Percentiles rank a stretch among this genome's conserved stretches.
Evolutionary conservation across 2,113 vertebrate species (phyloP).

Genomic region (Thymallus thymallus): DNA sequence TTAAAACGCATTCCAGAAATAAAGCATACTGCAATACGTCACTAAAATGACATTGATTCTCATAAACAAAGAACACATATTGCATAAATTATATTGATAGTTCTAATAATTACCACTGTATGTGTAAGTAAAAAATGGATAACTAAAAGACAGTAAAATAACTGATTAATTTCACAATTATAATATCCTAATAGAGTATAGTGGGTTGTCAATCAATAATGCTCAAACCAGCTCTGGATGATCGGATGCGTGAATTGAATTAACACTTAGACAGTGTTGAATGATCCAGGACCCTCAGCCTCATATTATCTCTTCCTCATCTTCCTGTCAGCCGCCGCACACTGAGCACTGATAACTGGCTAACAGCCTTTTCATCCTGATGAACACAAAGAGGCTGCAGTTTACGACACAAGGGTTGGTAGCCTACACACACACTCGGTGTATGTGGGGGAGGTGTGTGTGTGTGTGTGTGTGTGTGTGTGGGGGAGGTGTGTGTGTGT

Average conservation of each 20-base stretch:
- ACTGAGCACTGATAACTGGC: conserved; percentile 4
- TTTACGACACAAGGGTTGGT: neutral
- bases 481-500: neutral
- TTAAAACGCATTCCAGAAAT: too few relatives aligned
- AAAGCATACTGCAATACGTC: too few relatives aligned
- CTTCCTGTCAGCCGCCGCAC: neutral
- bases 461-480: neutral
- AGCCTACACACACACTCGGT: too few relatives aligned
- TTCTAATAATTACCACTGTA: too few relatives aligned
- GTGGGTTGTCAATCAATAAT: neutral
- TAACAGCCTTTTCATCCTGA: conserved; percentile 6
- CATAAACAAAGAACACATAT: too few relatives aligned
- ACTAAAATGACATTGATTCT: too few relatives aligned
- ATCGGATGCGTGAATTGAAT: neutral
- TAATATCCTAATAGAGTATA: neutral
- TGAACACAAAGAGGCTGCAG: neutral
- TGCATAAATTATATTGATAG: too few relatives aligned
- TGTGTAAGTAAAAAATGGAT: too few relatives aligned
- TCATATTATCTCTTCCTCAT: conserved; percentile 1
- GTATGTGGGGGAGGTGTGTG: neutral
- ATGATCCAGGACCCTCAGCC: conserved; percentile 2
- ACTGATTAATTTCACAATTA: neutral
- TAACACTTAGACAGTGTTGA: neutral
- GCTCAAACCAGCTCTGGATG: neutral
- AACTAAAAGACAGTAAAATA: too few relatives aligned